Conservation (phyloP, 2,888 invertebrate species). For the Rhagonycha lutea region DNA sequence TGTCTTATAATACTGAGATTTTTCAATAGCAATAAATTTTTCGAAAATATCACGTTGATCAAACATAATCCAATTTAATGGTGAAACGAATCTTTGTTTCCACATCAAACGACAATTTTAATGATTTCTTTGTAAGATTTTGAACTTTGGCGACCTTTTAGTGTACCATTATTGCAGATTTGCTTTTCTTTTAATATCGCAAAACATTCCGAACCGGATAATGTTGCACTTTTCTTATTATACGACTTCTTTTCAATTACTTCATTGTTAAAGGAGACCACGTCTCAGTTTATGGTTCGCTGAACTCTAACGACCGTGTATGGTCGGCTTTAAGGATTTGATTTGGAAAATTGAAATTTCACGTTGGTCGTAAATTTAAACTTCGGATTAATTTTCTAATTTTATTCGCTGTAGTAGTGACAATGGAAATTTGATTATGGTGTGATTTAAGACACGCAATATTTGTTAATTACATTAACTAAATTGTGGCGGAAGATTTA, state of each 20-base stretch:
- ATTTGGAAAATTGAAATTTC: background rate
- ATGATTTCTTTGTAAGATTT: background rate
- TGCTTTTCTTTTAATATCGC: background rate
- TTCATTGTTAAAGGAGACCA: background rate
- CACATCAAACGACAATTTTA: background rate
- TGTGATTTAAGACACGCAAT: background rate
- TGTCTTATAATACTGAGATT: background rate
- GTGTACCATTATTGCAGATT: background rate
- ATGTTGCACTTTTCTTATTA: background rate
- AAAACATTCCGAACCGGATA: background rate
- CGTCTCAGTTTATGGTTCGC: background rate
- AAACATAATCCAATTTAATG: background rate
- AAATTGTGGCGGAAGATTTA: background rate
- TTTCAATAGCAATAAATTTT: background rate
- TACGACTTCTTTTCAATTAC: background rate
- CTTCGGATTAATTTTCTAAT: background rate
- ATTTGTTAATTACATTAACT: background rate
- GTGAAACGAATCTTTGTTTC: background rate
- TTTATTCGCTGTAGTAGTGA: background rate
- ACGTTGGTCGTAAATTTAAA: background rate
- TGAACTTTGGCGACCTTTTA: background rate
- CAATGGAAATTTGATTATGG: background rate
- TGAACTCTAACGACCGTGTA: background rate
- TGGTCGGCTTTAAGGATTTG: background rate
- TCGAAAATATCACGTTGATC: background rate